Percentiles rank a stretch among this genome's conserved stretches.
These are phyloP conservation scores for Symphodus melops DNA, from an alignment of 2,113 vertebrate genomes.

Conservation along the genomic window DNA sequence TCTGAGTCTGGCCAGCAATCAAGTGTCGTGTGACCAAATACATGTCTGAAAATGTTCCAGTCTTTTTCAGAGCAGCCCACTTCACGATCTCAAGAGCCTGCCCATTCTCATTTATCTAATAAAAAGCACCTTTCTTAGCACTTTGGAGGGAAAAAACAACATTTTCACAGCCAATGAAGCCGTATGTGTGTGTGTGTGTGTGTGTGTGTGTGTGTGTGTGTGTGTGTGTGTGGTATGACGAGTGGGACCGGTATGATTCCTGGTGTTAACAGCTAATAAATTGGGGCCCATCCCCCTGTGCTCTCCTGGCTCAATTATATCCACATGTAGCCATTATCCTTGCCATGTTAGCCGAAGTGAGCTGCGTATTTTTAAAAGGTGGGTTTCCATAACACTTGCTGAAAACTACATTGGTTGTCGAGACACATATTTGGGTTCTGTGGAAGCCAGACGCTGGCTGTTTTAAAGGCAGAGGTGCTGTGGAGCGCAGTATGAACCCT, in stretches of 20 bases:
- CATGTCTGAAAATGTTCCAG: constrained; percentile 46
- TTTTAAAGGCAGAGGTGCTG: constrained; percentile 60
- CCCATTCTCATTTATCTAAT: constrained; percentile 75
- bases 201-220: constrained; percentile 63
- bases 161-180: constrained; percentile 68
- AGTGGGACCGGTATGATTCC: constrained; percentile 72
- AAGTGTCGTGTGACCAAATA: constrained; percentile 39
- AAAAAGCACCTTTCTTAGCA: constrained; percentile 76
- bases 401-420: constrained; percentile 60
- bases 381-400: constrained; percentile 76
- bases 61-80: constrained; percentile 46
- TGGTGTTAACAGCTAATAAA: constrained; percentile 86
- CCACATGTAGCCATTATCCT: constrained; percentile 75
- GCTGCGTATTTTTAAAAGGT: constrained; percentile 78
- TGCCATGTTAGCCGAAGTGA: constrained; percentile 62
- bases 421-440: constrained; percentile 65
- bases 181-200: constrained; percentile 62
- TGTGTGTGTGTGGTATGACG: constrained; percentile 58
- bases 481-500: constrained; percentile 42
- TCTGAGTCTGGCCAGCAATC: constrained; percentile 9
- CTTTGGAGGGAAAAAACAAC: constrained; percentile 65
- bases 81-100: constrained; percentile 54
- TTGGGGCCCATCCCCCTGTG: constrained; percentile 69
- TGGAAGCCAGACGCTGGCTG: constrained; percentile 56
- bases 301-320: constrained; percentile 77